These are phyloP conservation scores for Anoplius nigerrimus DNA, from an alignment of 2,888 invertebrate genomes.

Conservation along the genomic window DNA sequence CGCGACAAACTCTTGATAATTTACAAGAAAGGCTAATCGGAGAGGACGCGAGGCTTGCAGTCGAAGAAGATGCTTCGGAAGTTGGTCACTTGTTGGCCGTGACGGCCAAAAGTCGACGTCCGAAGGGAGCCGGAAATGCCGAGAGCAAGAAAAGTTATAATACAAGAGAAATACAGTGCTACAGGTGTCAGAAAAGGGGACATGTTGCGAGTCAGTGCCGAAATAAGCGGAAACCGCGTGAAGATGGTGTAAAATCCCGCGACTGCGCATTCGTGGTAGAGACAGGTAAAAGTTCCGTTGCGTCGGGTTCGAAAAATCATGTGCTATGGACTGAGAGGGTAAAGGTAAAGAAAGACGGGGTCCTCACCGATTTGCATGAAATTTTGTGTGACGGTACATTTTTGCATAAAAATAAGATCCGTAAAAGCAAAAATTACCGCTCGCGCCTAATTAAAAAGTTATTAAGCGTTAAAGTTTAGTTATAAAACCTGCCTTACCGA, in stretches of 20 bases:
- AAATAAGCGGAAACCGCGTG: conserved; percentile 20
- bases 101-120: conserved; percentile 9
- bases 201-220: conserved; percentile 34
- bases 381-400: too few species aligned
- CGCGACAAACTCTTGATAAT: conserved; percentile 36
- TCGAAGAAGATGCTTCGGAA: too few species aligned
- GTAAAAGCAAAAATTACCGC: too few species aligned
- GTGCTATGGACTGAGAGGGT: conserved; percentile 21
- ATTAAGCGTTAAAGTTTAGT: too few species aligned
- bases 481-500: too few species aligned
- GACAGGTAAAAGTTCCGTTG: not conserved
- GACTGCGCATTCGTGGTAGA: conserved; percentile 33
- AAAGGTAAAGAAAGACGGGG: too few species aligned
- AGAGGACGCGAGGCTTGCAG: conserved; percentile 36
- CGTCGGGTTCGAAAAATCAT: not conserved
- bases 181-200: conserved; percentile 29
- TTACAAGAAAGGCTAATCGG: conserved; percentile 42
- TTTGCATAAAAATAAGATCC: too few species aligned
- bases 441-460: too few species aligned
- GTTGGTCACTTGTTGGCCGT: too few species aligned
- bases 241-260: conserved; percentile 6
- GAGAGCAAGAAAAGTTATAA: not conserved
- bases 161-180: conserved; percentile 25
- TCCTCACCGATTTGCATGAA: too few species aligned
- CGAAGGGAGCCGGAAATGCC: not conserved